Percentiles rank a stretch among this genome's conserved stretches.
phyloP scores from a whole-genome alignment of 1,140 invertebrate species.

The Drosophila suzukii region DNA sequence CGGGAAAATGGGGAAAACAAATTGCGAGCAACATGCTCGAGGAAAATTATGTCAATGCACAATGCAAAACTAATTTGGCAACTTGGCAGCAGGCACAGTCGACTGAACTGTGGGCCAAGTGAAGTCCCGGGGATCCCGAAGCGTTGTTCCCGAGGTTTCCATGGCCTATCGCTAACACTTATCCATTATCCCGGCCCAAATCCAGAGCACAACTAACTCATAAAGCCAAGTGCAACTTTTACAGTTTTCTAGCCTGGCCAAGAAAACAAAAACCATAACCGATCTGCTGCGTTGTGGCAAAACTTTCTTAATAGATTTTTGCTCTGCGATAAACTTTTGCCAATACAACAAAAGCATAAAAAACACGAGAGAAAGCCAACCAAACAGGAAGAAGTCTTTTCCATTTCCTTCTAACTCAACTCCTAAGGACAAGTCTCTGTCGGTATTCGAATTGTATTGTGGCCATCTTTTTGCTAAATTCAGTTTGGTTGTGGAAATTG shows the following conservation, averaged over 20 bases:
- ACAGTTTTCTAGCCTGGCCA: slow-evolving; percentile 45
- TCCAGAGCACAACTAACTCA: slow-evolving; percentile 55
- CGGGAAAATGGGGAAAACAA: slow-evolving; percentile 52
- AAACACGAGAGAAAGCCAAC: slow-evolving; percentile 1
- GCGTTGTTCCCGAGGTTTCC: slow-evolving; percentile 25
- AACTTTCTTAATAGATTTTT: slow-evolving; percentile 83
- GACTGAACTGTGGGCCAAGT: slow-evolving; percentile 25
- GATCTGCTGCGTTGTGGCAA: slow-evolving; percentile 76
- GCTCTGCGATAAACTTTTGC: slow-evolving; percentile 73
- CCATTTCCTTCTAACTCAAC: slow-evolving; percentile 22
- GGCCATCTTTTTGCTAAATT: slow-evolving; percentile 53
- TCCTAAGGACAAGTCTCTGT: slow-evolving; percentile 20
- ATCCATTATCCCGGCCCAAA: slow-evolving; percentile 24
- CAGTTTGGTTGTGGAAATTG: slow-evolving; percentile 71
- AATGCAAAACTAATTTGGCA: slow-evolving; percentile 60
- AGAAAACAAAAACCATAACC: slow-evolving; percentile 67
- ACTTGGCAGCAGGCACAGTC: slow-evolving; percentile 26
- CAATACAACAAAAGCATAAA: slow-evolving; percentile 34
- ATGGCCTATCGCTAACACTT: slow-evolving; percentile 59
- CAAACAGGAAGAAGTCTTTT: slow-evolving; percentile 32
- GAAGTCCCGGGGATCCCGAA: slow-evolving; percentile 28
- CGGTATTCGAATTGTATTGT: slow-evolving; percentile 58
- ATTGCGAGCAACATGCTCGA: slow-evolving; percentile 44
- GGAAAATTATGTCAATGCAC: slow-evolving; percentile 59
- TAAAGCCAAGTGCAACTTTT: slow-evolving; percentile 76